phyloP scores from a whole-genome alignment of 2,113 vertebrate species.

The Probosciger aterrimus region DNA sequence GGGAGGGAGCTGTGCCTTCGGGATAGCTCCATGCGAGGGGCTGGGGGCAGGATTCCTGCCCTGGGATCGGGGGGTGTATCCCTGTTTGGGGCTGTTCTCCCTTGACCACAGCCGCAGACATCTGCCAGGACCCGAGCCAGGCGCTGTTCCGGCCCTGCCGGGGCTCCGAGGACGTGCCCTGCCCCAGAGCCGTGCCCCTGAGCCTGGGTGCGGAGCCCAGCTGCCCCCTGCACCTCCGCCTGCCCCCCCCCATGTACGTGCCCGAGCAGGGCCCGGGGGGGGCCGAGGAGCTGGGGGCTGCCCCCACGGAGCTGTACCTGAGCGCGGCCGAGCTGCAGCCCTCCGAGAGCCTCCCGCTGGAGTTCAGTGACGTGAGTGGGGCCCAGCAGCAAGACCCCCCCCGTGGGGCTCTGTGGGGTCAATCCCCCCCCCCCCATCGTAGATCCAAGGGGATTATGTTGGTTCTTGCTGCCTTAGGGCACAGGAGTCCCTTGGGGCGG shows the following conservation, averaged over 20 bases:
- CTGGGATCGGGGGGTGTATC: too few relatives aligned
- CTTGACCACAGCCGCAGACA: conserved; percentile 84
- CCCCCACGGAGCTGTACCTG: conserved; percentile 88
- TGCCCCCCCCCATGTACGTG: conserved; percentile 90
- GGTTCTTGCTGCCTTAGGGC: neutral
- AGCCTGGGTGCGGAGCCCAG: conserved; percentile 90
- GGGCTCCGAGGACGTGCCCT: conserved; percentile 89
- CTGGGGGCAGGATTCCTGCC: neutral
- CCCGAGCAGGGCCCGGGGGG: conserved; percentile 85
- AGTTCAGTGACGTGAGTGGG: conserved; percentile 92
- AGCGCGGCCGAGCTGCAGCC: conserved; percentile 96
- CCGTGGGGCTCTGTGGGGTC: neutral
- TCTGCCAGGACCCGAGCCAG: conserved; percentile 92
- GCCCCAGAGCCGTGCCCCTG: conserved; percentile 86
- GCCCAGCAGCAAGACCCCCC: neutral
- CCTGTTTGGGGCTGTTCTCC: neutral
- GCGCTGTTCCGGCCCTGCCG: conserved; percentile 91
- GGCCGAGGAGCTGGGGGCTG: conserved; percentile 78
- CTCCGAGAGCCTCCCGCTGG: conserved; percentile 91
- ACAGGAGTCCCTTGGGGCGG: neutral
- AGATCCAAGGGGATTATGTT: neutral
- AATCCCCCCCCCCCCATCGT: neutral
- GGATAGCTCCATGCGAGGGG: neutral
- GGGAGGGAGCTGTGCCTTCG: neutral
- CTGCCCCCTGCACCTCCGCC: conserved; percentile 88